These are phyloP conservation scores for Margarornis squamiger DNA, from an alignment of 2,797 vertebrate genomes.

Conservation along the genomic window DNA sequence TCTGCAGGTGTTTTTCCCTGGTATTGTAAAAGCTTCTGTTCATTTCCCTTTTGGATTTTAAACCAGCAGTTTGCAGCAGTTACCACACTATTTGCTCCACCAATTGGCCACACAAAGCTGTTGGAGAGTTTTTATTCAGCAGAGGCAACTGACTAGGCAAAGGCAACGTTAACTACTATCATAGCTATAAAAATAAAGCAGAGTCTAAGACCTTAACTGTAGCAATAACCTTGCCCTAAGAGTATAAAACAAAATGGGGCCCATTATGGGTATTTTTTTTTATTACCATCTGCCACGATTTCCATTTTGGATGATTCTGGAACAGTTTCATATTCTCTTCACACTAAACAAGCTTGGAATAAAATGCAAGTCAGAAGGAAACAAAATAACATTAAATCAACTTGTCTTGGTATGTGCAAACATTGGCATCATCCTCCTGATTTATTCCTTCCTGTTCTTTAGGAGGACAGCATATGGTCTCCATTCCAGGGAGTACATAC, in stretches of 20 bases:
- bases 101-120: not conserved
- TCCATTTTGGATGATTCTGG: slow-evolving; percentile 55
- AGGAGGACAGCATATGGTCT: not conserved
- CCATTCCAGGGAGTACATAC: not conserved
- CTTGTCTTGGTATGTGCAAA: slow-evolving; percentile 47
- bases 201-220: slow-evolving; percentile 60
- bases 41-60: slow-evolving; percentile 37
- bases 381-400: slow-evolving; percentile 24
- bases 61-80: not conserved
- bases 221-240: slow-evolving; percentile 63
- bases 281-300: slow-evolving; percentile 67
- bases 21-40: not conserved
- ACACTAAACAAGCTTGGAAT: slow-evolving; percentile 52
- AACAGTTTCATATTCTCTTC: slow-evolving; percentile 36
- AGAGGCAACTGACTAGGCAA: slow-evolving; percentile 49
- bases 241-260: slow-evolving; percentile 56
- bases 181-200: slow-evolving; percentile 60
- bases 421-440: not conserved
- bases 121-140: slow-evolving; percentile 6
- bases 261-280: slow-evolving; percentile 42
- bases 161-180: slow-evolving; percentile 18
- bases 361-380: slow-evolving; percentile 60
- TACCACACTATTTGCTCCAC: not conserved
- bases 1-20: not conserved
- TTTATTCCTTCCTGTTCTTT: slow-evolving; percentile 36